phyloP scores from a whole-genome alignment of 1,140 invertebrate genomes.

The Wiebesia pumilae region DNA sequence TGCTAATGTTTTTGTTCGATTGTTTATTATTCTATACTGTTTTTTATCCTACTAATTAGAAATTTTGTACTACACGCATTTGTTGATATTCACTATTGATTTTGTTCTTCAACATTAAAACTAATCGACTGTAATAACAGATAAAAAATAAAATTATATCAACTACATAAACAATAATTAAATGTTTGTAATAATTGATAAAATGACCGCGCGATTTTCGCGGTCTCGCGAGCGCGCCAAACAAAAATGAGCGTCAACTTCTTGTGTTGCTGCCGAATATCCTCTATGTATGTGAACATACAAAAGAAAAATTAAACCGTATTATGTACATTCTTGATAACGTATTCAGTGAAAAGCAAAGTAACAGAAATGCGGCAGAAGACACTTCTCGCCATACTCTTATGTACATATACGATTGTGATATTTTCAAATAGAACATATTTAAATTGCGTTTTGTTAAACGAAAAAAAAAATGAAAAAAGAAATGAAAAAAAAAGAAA shows the following conservation, averaged over 20 bases:
- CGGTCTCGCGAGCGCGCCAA: slow-evolving; percentile 77
- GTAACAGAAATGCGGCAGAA: slow-evolving; percentile 56
- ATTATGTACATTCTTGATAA: slow-evolving; percentile 60
- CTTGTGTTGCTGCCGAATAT: slow-evolving; percentile 79
- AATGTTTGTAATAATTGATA: slow-evolving; percentile 45
- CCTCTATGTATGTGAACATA: slow-evolving; percentile 40
- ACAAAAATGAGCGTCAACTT: slow-evolving; percentile 97
- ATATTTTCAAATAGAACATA: slow-evolving; percentile 47
- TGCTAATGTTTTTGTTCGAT: slow-evolving; percentile 54
- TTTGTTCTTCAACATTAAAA: slow-evolving; percentile 45
- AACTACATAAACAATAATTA: slow-evolving; percentile 42
- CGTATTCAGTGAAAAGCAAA: slow-evolving; percentile 51
- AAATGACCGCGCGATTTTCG: slow-evolving; percentile 23
- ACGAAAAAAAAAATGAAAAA: slow-evolving; percentile 35
- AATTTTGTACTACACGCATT: slow-evolving; percentile 50
- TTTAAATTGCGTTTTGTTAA: slow-evolving; percentile 53
- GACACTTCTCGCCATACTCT: slow-evolving; percentile 50
- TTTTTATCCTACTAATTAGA: slow-evolving; percentile 51
- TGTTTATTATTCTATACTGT: slow-evolving; percentile 53
- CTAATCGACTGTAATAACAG: slow-evolving; percentile 44
- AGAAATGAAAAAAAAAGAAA: background rate
- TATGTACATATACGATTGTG: slow-evolving; percentile 50
- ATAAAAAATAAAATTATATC: slow-evolving; percentile 40
- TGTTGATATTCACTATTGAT: slow-evolving; percentile 49
- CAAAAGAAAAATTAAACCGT: slow-evolving; percentile 39